Percentiles rank a stretch among this genome's conserved stretches.
phyloP scores from a whole-genome alignment of 2,113 vertebrate species.

The Brachyhypopomus occidentalis region DNA sequence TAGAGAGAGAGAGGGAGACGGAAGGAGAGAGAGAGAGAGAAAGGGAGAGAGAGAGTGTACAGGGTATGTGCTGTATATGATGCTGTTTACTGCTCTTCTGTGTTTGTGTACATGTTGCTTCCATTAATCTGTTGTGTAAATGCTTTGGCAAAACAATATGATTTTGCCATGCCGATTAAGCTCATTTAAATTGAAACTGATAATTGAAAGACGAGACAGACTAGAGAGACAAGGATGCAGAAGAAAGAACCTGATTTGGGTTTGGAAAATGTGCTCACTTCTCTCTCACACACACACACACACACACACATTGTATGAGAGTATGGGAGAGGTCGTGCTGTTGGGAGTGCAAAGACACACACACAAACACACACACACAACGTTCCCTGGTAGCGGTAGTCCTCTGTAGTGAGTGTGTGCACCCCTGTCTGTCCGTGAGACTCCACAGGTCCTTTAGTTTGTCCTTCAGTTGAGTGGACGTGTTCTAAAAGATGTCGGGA shows the following conservation, averaged over 20 bases:
- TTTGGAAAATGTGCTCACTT: constrained; percentile 34
- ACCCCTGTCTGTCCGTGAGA: too few relatives aligned
- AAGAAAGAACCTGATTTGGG: constrained; percentile 42
- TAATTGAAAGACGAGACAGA: too few relatives aligned
- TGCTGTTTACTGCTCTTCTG: too few relatives aligned
- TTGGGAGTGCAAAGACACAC: constrained; percentile 23
- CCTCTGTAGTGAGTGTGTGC: background rate
- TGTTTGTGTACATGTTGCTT: too few relatives aligned
- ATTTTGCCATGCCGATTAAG: too few relatives aligned
- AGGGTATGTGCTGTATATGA: too few relatives aligned
- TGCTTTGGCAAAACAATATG: too few relatives aligned
- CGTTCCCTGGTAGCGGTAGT: constrained; percentile 8
- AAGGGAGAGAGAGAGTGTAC: too few relatives aligned
- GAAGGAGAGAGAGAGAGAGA: constrained; percentile 22
- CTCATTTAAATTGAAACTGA: too few relatives aligned
- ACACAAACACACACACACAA: constrained; percentile 15
- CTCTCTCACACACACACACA: constrained; percentile 15
- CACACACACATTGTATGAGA: constrained; percentile 24
- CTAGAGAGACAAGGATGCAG: too few relatives aligned
- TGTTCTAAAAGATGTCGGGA: constrained; percentile 90
- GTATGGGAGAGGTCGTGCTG: background rate
- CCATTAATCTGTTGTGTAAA: too few relatives aligned
- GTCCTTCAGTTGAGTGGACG: background rate
- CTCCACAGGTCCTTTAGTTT: background rate
- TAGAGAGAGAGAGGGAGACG: too few relatives aligned